phyloP scores from a whole-genome alignment of 1,140 invertebrate species.

The Macrobrachium nipponense region DNA sequence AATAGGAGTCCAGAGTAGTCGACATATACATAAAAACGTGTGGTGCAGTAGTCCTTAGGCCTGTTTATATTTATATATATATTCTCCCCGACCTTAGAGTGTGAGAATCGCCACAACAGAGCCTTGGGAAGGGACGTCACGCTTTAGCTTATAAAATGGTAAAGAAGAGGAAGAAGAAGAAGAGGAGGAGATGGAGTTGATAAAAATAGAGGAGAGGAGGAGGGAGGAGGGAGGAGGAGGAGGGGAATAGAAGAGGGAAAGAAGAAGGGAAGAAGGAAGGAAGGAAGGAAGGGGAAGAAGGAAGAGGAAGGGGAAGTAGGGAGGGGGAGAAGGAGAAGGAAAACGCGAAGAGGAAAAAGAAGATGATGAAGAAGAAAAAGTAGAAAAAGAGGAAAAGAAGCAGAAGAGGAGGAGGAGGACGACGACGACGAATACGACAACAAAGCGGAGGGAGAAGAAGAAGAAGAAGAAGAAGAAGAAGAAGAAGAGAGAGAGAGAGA shows the following conservation, averaged over 20 bases:
- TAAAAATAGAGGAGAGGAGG: background rate
- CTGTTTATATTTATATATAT: background rate
- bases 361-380: background rate
- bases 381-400: slow-evolving; percentile 32
- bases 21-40: slow-evolving; percentile 10
- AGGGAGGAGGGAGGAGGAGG: background rate
- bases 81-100: background rate
- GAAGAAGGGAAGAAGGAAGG: background rate
- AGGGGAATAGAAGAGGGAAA: background rate
- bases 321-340: background rate
- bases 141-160: too few species aligned
- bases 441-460: slow-evolving; percentile 1
- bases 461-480: slow-evolving; percentile 25
- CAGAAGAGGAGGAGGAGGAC: background rate
- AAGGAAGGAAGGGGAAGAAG: background rate
- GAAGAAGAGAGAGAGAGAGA: slow-evolving; percentile 12
- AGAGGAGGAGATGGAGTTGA: background rate
- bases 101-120: background rate
- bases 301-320: background rate
- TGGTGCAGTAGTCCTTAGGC: background rate
- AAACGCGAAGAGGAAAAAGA: background rate
- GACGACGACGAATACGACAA: background rate
- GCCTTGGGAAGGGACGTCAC: too few species aligned
- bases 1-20: background rate
- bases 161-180: background rate